These are phyloP conservation scores for Myoxocephalus aenaeus DNA, from an alignment of 2,797 vertebrate genomes.

Conservation along the genomic window DNA sequence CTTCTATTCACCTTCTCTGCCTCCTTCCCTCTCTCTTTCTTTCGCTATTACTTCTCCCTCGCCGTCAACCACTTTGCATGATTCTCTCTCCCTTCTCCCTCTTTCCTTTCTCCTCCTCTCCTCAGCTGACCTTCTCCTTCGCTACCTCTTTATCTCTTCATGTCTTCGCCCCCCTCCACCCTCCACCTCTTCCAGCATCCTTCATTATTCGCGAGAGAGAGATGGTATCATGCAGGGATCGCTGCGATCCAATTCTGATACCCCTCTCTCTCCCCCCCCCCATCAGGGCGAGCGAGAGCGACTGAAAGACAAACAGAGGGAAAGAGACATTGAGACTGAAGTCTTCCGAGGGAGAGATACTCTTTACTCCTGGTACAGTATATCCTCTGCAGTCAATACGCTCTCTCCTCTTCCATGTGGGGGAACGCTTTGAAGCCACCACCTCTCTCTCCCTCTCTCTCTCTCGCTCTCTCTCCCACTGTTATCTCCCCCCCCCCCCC, in stretches of 20 bases:
- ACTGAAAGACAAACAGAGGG: conserved; percentile 47
- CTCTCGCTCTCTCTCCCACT: not conserved
- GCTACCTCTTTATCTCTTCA: not conserved
- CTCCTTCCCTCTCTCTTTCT: not conserved
- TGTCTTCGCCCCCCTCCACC: not conserved
- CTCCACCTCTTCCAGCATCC: not conserved
- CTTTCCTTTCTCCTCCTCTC: not conserved
- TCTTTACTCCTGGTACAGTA: conserved; percentile 69
- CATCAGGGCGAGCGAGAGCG: not conserved
- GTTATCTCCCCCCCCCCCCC: not conserved
- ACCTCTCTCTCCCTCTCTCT: not conserved
- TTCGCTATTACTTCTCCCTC: not conserved
- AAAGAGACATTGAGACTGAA: conserved; percentile 35
- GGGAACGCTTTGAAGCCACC: conserved; percentile 23
- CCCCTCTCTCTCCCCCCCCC: not conserved
- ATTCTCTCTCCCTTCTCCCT: not conserved
- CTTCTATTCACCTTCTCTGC: not conserved
- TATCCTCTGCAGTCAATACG: conserved; percentile 72
- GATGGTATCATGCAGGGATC: conserved; percentile 41
- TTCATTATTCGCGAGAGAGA: conserved; percentile 16
- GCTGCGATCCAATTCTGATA: conserved; percentile 29
- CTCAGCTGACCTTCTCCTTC: not conserved
- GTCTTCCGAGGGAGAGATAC: conserved; percentile 53
- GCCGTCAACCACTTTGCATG: not conserved
- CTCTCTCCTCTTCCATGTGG: conserved; percentile 20